Evolutionary conservation across 2,797 vertebrate species (phyloP).

Genomic region (Acomys russatus): DNA sequence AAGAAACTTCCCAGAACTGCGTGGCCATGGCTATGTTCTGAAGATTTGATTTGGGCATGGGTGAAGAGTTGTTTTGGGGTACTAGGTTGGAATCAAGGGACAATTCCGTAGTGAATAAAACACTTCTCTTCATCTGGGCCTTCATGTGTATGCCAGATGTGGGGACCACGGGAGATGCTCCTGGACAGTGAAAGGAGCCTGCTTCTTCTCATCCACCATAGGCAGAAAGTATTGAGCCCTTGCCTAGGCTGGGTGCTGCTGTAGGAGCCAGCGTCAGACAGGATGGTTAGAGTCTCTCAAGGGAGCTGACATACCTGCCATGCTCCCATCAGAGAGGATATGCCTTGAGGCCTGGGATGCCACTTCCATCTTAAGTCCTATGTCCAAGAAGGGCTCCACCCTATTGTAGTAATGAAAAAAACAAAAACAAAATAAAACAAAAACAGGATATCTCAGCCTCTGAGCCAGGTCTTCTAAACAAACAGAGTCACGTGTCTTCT

Average conservation of each 20-base stretch:
- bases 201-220: too few species aligned
- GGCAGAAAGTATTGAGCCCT: background rate
- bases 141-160: background rate
- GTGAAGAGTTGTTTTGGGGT: background rate
- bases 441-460: too few species aligned
- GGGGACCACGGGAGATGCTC: too few species aligned
- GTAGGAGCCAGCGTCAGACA: background rate
- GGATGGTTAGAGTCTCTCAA: too few species aligned
- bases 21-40: too few species aligned
- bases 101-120: background rate
- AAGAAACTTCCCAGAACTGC: too few species aligned
- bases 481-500: background rate
- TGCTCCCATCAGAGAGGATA: background rate
- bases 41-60: rapidly evolving
- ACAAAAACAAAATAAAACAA: too few species aligned
- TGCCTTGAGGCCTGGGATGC: background rate
- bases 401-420: background rate
- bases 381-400: too few species aligned
- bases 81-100: too few species aligned
- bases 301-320: background rate
- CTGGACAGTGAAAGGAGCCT: background rate
- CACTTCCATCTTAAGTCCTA: background rate
- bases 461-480: background rate
- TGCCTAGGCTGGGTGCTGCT: too few species aligned
- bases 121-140: too few species aligned